Base-by-base conservation (phyloP, 2,888 invertebrate species). In the Alsophila aescularia region DNA sequence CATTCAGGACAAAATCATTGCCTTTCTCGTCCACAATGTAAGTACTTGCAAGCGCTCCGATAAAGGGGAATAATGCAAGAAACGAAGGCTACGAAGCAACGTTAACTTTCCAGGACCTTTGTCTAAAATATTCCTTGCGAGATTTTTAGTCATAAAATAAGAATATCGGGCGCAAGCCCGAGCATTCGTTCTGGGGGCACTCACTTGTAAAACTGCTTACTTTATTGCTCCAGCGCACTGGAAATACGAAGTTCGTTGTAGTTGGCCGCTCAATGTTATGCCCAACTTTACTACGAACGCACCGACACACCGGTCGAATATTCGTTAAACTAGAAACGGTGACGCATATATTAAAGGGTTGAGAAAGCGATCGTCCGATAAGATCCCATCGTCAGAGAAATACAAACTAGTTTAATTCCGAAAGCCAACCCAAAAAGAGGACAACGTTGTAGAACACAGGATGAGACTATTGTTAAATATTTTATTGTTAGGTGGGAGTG, bases 281-380 rank as follows among this genome's bases (percentile, higher is more conserved):
- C 69, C 72, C 64, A 63, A 73, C 66, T 73, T 75, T 67, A 72
- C 70, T 71, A 67, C 62, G 64, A 64, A 68, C 70, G 77, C 70
- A 62, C 59, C 27, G 37, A 41, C 27, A 15, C 24, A 29, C 35
- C 60, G 64, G 52, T 56, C 62, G 59, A 79, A 78, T 77, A 81
- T 80, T 79, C 72, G 61, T 74, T 69, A 76, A 79, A 82, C 73
- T 82, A 75, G 67, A 75, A 75, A 77, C 78, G 75, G 77, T 80
- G 81, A 83, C 79, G 85, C 81, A 82, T 82, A 83, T 75, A 81
- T 82, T 79, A 84, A 90, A 90, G 89, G 88, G 89, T 88, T 87
- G 75, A 81, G 80, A 83, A 82, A 84, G 77, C 76, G 87, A 90
- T 89, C 81, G 77, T 15, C 66, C 70, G 90, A 90, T 90, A 89